Conservation (phyloP, 1,140 invertebrate genomes). For the Ectropis grisescens region DNA sequence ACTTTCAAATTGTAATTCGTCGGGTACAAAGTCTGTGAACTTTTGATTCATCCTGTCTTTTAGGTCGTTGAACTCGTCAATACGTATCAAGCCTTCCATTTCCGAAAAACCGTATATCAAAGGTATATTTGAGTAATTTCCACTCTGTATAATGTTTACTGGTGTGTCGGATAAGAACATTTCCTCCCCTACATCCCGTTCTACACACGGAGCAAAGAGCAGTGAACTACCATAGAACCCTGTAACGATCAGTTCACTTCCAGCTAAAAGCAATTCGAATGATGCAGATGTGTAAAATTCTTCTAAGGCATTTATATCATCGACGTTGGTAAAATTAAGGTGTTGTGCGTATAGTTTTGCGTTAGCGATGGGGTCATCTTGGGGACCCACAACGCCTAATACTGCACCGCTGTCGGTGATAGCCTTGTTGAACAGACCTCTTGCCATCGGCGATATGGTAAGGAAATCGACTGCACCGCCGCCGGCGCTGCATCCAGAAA, state of each 20-base stretch:
- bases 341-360: slow-evolving; percentile 12
- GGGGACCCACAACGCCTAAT: slow-evolving; percentile 4
- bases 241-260: slow-evolving; percentile 2
- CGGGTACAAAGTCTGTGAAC: slow-evolving; percentile 18
- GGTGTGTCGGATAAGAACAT: slow-evolving; percentile 14
- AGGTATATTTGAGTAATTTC: slow-evolving; percentile 14
- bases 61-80: slow-evolving; percentile 3
- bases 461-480: background rate
- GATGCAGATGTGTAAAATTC: slow-evolving; percentile 16
- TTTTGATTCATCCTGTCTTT: slow-evolving; percentile 13
- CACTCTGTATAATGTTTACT: slow-evolving; percentile 10
- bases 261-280: too few relatives aligned
- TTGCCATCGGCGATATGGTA: slow-evolving; percentile 1
- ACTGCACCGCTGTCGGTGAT: slow-evolving; percentile 5
- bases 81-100: slow-evolving; percentile 12
- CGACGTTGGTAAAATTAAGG: too few relatives aligned
- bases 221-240: slow-evolving; percentile 10
- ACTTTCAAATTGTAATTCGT: slow-evolving; percentile 13
- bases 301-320: too few relatives aligned
- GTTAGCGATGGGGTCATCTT: slow-evolving; percentile 13
- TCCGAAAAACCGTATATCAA: slow-evolving; percentile 14
- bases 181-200: slow-evolving; percentile 8
- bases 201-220: slow-evolving; percentile 15
- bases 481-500: slow-evolving; percentile 4
- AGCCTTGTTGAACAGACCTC: slow-evolving; percentile 4